A percentile compares a stretch with the other conserved stretches of the same genome.
Conservation (phyloP, 2,113 vertebrate species). For the Saccopteryx leptura region DNA sequence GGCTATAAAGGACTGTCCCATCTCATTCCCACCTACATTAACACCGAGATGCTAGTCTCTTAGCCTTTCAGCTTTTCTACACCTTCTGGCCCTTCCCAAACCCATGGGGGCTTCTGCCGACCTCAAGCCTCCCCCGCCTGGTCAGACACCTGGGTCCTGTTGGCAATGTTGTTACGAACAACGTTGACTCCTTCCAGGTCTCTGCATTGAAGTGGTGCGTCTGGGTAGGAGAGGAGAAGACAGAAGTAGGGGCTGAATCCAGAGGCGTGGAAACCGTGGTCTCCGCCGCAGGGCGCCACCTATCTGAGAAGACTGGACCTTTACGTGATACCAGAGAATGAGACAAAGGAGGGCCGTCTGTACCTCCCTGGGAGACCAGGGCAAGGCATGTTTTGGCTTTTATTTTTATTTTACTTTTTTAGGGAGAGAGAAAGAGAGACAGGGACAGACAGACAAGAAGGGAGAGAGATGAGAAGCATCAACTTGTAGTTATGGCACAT, state of each 20-base stretch:
- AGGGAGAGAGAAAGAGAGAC: no score
- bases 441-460: no score
- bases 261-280: not conserved
- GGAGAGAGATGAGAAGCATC: no score
- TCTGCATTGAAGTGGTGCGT: slow-evolving; percentile 81
- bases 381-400: not conserved
- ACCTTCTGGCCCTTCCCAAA: not conserved
- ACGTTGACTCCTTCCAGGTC: slow-evolving; percentile 83
- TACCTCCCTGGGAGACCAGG: not conserved
- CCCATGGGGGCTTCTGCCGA: not conserved
- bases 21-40: not conserved
- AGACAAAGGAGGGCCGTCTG: not conserved
- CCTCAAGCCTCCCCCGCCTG: slow-evolving; percentile 61
- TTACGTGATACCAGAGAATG: not conserved
- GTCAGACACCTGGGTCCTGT: slow-evolving; percentile 83
- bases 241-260: not conserved
- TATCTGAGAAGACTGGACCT: not conserved
- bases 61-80: not conserved
- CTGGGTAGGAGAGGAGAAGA: slow-evolving; percentile 31
- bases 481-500: no score
- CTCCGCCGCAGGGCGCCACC: not conserved
- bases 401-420: not conserved
- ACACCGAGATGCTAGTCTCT: not conserved
- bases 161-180: slow-evolving; percentile 81
- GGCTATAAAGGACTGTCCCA: not conserved